Base-by-base conservation (phyloP, 2,888 invertebrate genomes). In the Cepaea hortensis region DNA sequence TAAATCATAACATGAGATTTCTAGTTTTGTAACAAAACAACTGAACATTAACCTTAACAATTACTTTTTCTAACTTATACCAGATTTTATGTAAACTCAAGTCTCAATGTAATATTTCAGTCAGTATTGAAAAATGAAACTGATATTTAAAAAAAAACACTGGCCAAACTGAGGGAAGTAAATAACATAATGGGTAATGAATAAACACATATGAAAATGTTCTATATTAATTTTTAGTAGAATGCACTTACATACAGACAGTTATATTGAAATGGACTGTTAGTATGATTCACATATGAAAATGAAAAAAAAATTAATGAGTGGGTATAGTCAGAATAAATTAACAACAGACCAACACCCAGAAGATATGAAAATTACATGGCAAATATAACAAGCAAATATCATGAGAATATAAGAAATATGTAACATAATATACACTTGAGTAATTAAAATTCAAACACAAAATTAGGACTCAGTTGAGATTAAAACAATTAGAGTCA, bases 1-100 rank as follows among this genome's bases (percentile, higher is more conserved):
- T 35, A n/a, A 79, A 79, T 62, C 79, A 79, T 62, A 79, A 79
- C 79, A 79, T 62, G 23, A 79, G 62, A 62, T 79, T 62, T 79
- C 62, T 62, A 79, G 35, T 62, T n/a, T 35, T n/a, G 79, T 62
- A 62, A 35, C 5, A 79, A 79, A 23, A 79, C 1, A 79, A 79
- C 79, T 62, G 62, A 79, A 77, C 13, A 77, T 61, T 35, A 79
- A 79, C 15, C 23, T 35, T 18, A 62, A 79, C 3, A 79, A 55
- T 55, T 50, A 61, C 3, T n/a, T 35, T 1, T 18, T 75, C 48
- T 62, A 55, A 62, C 62, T 23, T 23, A 61, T 7, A 9, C 9
- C 7, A 76, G 76, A 35, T 20, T 20, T 55, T 4, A 15, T 61
- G 23, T 62, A 11, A 55, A 61, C n/a, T 46, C 62, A 79, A 79